phyloP scores from a whole-genome alignment of 2,113 vertebrate species.

The Odontophorus gujanensis region DNA sequence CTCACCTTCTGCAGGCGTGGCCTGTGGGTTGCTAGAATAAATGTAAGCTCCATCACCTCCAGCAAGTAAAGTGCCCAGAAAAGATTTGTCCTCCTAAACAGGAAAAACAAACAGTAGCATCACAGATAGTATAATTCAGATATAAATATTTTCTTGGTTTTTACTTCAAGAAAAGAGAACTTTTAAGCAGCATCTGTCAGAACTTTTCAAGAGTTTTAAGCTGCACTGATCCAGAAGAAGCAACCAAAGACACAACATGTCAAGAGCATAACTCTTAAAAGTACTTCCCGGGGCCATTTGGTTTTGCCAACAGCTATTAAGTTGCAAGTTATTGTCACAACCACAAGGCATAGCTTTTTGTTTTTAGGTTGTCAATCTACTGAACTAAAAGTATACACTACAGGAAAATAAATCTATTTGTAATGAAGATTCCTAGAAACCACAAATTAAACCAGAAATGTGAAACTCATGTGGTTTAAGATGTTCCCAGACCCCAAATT shows the following conservation, averaged over 20 bases:
- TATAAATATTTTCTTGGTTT: neutral
- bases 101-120: neutral
- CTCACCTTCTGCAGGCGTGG: slow-evolving; percentile 89
- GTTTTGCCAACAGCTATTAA: slow-evolving; percentile 28
- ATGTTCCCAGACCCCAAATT: slow-evolving; percentile 37
- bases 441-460: slow-evolving; percentile 55
- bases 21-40: slow-evolving; percentile 82
- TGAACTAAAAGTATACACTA: neutral
- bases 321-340: slow-evolving; percentile 29
- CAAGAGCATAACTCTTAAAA: neutral
- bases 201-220: neutral
- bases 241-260: neutral
- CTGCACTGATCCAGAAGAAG: neutral
- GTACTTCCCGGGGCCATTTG: neutral
- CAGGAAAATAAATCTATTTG: slow-evolving; percentile 52
- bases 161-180: neutral
- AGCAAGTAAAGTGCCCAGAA: slow-evolving; percentile 85
- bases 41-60: slow-evolving; percentile 84
- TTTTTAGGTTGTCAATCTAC: neutral
- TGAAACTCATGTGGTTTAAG: slow-evolving; percentile 46
- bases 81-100: slow-evolving; percentile 80
- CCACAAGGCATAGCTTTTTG: slow-evolving; percentile 32
- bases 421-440: slow-evolving; percentile 50
- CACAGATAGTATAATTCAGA: neutral
- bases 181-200: neutral